phyloP scores from a whole-genome alignment of 2,113 vertebrate species.

The Proterorhinus semilunaris region DNA sequence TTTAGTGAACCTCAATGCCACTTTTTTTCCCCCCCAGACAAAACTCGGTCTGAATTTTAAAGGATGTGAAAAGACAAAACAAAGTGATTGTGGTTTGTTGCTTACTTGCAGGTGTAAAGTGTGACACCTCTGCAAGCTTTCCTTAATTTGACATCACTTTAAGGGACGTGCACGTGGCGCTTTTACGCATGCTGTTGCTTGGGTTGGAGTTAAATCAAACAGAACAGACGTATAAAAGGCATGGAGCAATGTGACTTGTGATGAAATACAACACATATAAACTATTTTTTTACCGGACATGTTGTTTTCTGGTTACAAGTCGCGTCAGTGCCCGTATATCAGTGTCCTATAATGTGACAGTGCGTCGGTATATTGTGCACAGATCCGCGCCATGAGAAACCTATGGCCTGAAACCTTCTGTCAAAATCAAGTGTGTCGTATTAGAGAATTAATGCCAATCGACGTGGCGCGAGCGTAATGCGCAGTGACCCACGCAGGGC shows the following conservation, averaged over 20 bases:
- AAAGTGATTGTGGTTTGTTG: slow-evolving; percentile 55
- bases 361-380: slow-evolving; percentile 22
- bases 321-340: slow-evolving; percentile 30
- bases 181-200: neutral
- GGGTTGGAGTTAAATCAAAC: neutral
- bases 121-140: slow-evolving; percentile 30
- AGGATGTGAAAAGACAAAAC: slow-evolving; percentile 26
- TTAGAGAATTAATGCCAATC: slow-evolving; percentile 63
- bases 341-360: slow-evolving; percentile 38
- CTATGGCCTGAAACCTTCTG: slow-evolving; percentile 59
- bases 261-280: no score
- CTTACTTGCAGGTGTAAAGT: slow-evolving; percentile 36
- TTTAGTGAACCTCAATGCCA: neutral
- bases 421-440: slow-evolving; percentile 51
- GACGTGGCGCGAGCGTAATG: slow-evolving; percentile 57
- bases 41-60: neutral
- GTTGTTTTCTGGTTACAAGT: neutral
- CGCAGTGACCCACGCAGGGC: slow-evolving; percentile 65
- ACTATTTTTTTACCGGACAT: neutral
- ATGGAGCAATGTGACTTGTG: neutral
- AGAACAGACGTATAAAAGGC: neutral
- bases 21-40: neutral
- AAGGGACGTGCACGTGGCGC: neutral
- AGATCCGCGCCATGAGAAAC: slow-evolving; percentile 51
- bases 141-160: slow-evolving; percentile 10